Percentiles rank a stretch among this genome's conserved stretches.
phyloP scores from a whole-genome alignment of 2,113 vertebrate species.

The Alces alces region DNA sequence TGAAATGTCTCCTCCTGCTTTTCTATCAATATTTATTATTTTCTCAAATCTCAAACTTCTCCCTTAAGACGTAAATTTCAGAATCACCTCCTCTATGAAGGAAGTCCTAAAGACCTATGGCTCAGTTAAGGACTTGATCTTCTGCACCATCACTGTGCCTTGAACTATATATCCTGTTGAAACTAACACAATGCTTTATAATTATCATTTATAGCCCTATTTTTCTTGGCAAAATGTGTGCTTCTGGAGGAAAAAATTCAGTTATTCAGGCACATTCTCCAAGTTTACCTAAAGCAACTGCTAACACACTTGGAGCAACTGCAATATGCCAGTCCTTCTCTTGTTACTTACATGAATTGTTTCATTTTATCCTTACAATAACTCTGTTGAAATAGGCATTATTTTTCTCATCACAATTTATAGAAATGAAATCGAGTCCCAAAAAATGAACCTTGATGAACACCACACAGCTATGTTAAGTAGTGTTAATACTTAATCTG shows the following conservation, averaged over 20 bases:
- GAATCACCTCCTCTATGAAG: neutral
- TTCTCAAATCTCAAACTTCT: neutral
- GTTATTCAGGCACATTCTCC: neutral
- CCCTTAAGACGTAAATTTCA: neutral
- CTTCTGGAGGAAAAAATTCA: neutral
- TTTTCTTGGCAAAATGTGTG: neutral
- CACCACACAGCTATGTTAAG: neutral
- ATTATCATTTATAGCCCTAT: neutral
- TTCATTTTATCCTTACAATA: neutral
- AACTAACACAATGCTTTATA: neutral
- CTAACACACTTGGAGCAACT: neutral
- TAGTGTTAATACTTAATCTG: neutral
- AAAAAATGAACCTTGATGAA: neutral
- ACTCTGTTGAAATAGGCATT: neutral
- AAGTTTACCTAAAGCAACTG: neutral
- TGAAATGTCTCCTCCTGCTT: neutral
- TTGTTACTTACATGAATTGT: neutral
- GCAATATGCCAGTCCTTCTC: neutral
- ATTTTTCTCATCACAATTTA: neutral
- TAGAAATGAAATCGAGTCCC: neutral
- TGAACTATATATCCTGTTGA: neutral
- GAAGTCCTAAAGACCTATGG: neutral
- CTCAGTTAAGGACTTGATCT: neutral
- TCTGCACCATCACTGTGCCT: neutral
- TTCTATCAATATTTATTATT: neutral